Conservation (phyloP, 2,113 vertebrate species). For the Hyaena hyaena region DNA sequence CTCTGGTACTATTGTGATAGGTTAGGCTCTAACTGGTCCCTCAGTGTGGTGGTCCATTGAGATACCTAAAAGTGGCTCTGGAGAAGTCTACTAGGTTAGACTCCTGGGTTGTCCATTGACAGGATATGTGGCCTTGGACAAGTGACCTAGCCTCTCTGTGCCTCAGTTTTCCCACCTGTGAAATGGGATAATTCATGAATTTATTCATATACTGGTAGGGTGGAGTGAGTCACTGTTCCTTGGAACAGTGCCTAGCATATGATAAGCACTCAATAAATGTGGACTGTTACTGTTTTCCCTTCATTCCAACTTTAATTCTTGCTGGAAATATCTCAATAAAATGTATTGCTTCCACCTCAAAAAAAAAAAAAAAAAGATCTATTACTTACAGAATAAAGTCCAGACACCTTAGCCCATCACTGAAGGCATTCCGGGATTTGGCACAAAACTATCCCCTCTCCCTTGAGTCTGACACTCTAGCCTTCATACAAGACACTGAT, state of each 20-base stretch:
- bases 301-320: neutral
- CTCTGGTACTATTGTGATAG: no score
- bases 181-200: neutral
- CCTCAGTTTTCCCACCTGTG: neutral
- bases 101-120: neutral
- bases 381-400: neutral
- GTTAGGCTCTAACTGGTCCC: neutral
- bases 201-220: neutral
- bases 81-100: neutral
- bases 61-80: neutral
- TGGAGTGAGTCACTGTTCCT: neutral
- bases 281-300: neutral
- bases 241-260: neutral
- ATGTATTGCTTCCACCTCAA: neutral
- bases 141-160: neutral
- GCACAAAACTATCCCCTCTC: neutral
- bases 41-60: neutral
- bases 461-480: neutral
- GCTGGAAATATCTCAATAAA: neutral
- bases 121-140: neutral
- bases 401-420: neutral
- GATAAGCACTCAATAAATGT: neutral
- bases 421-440: neutral
- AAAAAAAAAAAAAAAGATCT: neutral
- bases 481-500: neutral